Conservation (phyloP, 1,140 invertebrate species). For the Lucilia sericata region DNA sequence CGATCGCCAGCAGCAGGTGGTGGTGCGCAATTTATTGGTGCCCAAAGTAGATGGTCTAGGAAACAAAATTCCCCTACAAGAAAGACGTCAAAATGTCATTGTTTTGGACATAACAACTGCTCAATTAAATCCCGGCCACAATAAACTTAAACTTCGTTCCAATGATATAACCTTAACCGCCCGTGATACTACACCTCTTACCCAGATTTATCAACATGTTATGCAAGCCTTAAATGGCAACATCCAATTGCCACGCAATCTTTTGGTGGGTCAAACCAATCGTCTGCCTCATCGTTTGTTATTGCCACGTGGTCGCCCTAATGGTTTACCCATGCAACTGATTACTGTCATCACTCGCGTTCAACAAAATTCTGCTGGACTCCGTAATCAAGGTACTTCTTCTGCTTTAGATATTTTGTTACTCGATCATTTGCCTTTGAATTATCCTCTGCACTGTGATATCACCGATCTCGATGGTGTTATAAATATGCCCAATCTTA, state of each 20-base stretch:
- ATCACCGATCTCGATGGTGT: conserved; percentile 58
- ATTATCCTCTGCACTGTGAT: conserved; percentile 68
- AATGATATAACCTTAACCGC: conserved; percentile 60
- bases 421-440: conserved; percentile 56
- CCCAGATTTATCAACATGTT: conserved; percentile 64
- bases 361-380: conserved; percentile 26
- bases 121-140: conserved; percentile 66
- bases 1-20: conserved; percentile 54
- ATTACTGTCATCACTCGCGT: conserved; percentile 67
- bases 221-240: conserved; percentile 63
- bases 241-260: conserved; percentile 53
- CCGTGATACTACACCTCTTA: conserved; percentile 57
- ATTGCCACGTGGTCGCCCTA: conserved; percentile 70
- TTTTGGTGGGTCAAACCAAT: conserved; percentile 16
- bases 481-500: conserved; percentile 58
- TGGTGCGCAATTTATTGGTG: conserved; percentile 44
- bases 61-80: conserved; percentile 67
- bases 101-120: conserved; percentile 67
- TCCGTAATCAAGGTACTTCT: neutral
- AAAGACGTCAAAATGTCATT: conserved; percentile 69
- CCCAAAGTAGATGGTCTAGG: conserved; percentile 60
- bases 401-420: neutral
- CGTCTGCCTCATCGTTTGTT: conserved; percentile 66
- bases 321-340: conserved; percentile 69
- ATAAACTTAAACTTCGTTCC: conserved; percentile 66